phyloP scores from a whole-genome alignment of 1,140 invertebrate genomes.

The Thrips palmi region DNA sequence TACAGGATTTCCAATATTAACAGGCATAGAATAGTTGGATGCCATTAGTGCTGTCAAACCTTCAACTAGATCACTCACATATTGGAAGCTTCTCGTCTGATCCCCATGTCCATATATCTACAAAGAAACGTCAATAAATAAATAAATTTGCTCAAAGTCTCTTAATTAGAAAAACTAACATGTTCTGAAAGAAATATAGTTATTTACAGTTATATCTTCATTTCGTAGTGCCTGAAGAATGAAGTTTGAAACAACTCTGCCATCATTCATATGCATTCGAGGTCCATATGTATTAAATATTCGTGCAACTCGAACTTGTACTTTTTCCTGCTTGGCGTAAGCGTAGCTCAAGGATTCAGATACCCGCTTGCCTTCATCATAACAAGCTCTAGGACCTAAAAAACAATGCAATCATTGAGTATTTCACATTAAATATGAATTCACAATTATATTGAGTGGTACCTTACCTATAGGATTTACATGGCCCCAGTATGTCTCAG shows the following conservation, averaged over 20 bases:
- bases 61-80: conserved; percentile 92
- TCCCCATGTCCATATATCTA: conserved; percentile 88
- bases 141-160: conserved; percentile 11
- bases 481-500: conserved; percentile 94
- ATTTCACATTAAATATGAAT: conserved; percentile 1
- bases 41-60: conserved; percentile 86
- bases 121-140: conserved; percentile 16
- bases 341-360: conserved; percentile 94
- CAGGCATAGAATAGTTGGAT: conserved; percentile 80
- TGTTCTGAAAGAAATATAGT: not conserved
- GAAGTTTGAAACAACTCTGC: conserved; percentile 96
- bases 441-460: conserved; percentile 8
- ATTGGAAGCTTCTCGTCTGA: conserved; percentile 97
- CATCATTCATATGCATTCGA: conserved; percentile 98
- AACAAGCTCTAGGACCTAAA: conserved; percentile 81
- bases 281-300: conserved; percentile 99
- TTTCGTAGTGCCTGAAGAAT: conserved; percentile 92
- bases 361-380: conserved; percentile 96
- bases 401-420: conserved; percentile 10
- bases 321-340: conserved; percentile 90
- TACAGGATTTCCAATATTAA: conserved; percentile 96
- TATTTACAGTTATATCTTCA: conserved; percentile 76
- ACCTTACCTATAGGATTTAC: conserved; percentile 90
- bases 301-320: conserved; percentile 84
- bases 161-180: conserved; percentile 3